These are phyloP conservation scores for Meloidogyne floridensis DNA, from an alignment of 1,140 invertebrate genomes.

Conservation along the genomic window DNA sequence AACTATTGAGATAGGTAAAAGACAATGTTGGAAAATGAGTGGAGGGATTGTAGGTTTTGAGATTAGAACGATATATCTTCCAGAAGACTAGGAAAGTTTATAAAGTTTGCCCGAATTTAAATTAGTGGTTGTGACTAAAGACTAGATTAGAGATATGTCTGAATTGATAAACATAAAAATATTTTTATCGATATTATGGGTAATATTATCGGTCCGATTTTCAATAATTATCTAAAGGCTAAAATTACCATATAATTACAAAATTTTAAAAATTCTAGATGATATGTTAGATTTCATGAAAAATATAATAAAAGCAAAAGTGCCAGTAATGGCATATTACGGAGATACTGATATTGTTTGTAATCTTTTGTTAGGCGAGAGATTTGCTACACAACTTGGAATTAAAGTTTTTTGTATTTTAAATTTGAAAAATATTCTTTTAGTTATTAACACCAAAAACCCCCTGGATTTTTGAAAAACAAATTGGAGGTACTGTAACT, in stretches of 20 bases:
- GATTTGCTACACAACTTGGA: conserved; percentile 50
- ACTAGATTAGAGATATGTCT: no score
- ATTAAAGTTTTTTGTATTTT: conserved; percentile 18
- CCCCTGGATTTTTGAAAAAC: conserved; percentile 52
- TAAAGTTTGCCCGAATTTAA: no score
- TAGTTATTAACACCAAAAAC: conserved; percentile 22
- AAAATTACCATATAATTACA: neutral
- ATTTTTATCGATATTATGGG: no score
- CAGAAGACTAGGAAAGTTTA: no score
- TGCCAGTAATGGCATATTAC: conserved; percentile 70
- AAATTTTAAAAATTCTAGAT: neutral
- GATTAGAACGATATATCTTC: no score
- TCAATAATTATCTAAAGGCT: no score
- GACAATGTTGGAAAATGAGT: no score
- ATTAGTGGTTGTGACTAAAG: no score
- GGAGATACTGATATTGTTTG: conserved; percentile 72
- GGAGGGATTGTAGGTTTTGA: no score
- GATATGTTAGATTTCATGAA: neutral
- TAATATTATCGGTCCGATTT: no score
- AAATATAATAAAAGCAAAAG: conserved; percentile 53
- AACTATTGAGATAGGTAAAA: no score
- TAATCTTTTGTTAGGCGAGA: conserved; percentile 66
- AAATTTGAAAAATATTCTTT: neutral
- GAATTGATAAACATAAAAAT: no score
- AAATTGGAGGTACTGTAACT: conserved; percentile 65